Evolutionary conservation across 2,888 invertebrate genomes (phyloP).

Genomic region (Trilocha varians): DNA sequence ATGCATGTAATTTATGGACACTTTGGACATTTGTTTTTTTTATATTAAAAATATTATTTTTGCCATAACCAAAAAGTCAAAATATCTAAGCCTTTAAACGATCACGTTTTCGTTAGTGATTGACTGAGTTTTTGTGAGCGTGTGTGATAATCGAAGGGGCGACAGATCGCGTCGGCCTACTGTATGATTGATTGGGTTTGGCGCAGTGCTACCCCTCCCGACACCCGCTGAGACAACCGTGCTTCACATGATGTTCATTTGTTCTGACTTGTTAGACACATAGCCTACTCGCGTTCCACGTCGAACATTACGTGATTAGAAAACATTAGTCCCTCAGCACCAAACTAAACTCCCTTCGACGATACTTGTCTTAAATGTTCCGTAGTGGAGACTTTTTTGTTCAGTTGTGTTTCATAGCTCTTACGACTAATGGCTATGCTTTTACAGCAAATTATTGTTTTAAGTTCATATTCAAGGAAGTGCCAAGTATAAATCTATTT

Average conservation of each 20-base stretch:
- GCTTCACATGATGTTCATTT: conserved; percentile 53
- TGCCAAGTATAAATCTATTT: too few relatives aligned
- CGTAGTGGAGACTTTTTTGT: background rate
- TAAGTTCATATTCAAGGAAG: too few relatives aligned
- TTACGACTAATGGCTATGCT: too few relatives aligned
- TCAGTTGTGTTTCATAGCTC: too few relatives aligned
- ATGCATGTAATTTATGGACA: too few relatives aligned
- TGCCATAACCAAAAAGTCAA: too few relatives aligned
- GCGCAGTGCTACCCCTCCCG: conserved; percentile 18
- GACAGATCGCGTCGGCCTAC: conserved; percentile 25
- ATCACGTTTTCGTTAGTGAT: background rate
- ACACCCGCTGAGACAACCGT: conserved; percentile 43
- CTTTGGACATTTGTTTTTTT: too few relatives aligned
- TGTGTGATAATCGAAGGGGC: conserved; percentile 1
- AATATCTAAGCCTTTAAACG: background rate
- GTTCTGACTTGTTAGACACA: conserved; percentile 54
- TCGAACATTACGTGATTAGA: conserved; percentile 41
- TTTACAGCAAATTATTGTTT: too few relatives aligned
- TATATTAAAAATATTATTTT: too few relatives aligned
- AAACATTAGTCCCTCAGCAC: conserved; percentile 21
- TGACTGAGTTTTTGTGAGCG: background rate
- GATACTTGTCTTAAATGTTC: background rate
- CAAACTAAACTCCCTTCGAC: background rate
- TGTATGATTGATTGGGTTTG: conserved; percentile 48
- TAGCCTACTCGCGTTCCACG: conserved; percentile 23